Evolutionary conservation across 2,888 invertebrate species (phyloP), one percentile per base, ranked within the genome.

Genomic region (Keiferia lycopersicella): DNA sequence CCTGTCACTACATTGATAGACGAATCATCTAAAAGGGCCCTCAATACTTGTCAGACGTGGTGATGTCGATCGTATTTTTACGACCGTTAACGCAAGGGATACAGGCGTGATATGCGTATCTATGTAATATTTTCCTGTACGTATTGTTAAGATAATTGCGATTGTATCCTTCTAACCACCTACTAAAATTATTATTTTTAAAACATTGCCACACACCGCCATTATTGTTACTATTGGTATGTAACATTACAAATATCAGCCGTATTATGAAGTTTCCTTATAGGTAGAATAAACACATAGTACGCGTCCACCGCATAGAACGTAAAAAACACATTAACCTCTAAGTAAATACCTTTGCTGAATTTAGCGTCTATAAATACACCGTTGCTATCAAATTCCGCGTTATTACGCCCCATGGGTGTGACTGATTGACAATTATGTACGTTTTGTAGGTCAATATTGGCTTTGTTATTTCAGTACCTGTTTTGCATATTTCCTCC

Each of bases 361-460:
- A 73, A 75, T 72, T 74, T 73, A 58, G 60, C 22, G 67, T 68
- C 70, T 74, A 74, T 81, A 79, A 79, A 79, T 80, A 75, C 73
- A 71, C 68, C 62, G 10, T 75, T 70, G 67, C 75, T 73, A 78
- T 83, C 74, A 78, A 80, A 70, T 71, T 70, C 62, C 61, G 60
- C 61, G 62, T 16, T 50, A 81, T 82, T 80, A 83, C 81, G 71
- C 75, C 65, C 69, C 64, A 69, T 75, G 75, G 83, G 86, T 73
- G 81, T 74, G 80, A 71, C 80, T 77, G 76, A 78, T 78, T 71
- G 72, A 67, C 72, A 72, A 79, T 81, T 80, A 81, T 78, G 73
- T 73, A 72, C 75, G 70, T 74, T 79, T 74, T 72, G 73, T 71
- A 70, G 68, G 74, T 73, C 74, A 81, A 78, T 81, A 81, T 81